Evolutionary conservation across 2,888 invertebrate species (phyloP), one percentile per base, ranked within the genome.

Genomic region (Sicus ferrugineus): DNA sequence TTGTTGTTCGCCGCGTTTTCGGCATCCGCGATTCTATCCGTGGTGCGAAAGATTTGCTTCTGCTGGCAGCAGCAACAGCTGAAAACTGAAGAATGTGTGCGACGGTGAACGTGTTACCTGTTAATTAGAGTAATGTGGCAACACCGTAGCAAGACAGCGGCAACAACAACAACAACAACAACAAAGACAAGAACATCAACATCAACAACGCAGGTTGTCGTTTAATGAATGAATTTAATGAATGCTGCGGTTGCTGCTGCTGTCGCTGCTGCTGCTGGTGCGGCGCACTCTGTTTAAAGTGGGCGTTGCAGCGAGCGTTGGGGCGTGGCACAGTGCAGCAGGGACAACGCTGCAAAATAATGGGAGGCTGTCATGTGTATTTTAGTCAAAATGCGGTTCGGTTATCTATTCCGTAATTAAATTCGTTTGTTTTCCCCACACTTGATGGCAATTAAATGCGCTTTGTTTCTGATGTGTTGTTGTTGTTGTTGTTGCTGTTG

Each of bases 371-470:
- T n/a, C n/a, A n/a, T n/a, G 48, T 21, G 48, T 48, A 19, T 28
- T 56, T 56, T 30, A 56, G 28, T 56, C 6, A 56, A 56, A 16
- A 54, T 54, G 6, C 21, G 9, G 34, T 42, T n/a, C 34, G n/a
- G 30, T 50, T 31, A 50, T 64, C 52, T 31, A 38, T 64, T 64
- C 14, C 28, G 21, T 50, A 64, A 64, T 64, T 52, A 31, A 46
- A 28, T 52, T 19, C 28, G 31, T 50, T 50, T 21, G 31, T 64
- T 21, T 31, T 34, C 5, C 26, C 16, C 56, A 58, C 31, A 30
- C 56, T 31, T 58, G 56, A 58, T 30, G 30, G 63, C 38, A 59
- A 59, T 14, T n/a, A n/a, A n/a, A n/a, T n/a, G n/a, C n/a, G n/a
- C n/a, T n/a, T n/a, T n/a, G 16, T 19, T 28, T 58, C 19, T 3